Conservation (phyloP, 2,113 vertebrate species). For the Falco punctatus region DNA sequence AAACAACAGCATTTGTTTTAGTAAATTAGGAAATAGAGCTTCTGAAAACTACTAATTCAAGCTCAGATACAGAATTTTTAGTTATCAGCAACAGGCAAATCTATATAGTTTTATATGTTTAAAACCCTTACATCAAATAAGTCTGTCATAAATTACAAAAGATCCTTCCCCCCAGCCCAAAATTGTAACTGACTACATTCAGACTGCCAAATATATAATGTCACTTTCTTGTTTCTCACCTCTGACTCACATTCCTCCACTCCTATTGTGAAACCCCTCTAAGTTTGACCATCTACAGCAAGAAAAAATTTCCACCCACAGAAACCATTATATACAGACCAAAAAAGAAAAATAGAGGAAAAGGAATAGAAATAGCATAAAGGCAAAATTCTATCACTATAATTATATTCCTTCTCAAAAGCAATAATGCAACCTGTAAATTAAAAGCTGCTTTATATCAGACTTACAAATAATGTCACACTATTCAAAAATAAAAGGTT, state of each 20-base stretch:
- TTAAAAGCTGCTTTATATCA: conserved; percentile 6
- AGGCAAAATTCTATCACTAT: neutral
- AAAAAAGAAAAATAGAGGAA: neutral
- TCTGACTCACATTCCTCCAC: conserved; percentile 3
- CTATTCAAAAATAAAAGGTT: conserved; percentile 6
- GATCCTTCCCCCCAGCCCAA: neutral
- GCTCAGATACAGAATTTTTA: neutral
- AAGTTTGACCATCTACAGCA: neutral
- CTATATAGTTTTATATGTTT: neutral
- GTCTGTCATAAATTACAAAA: conserved; percentile 17
- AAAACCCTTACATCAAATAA: neutral
- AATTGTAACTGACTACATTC: conserved; percentile 4
- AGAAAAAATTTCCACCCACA: neutral
- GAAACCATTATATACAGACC: neutral
- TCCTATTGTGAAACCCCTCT: neutral
- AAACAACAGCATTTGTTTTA: conserved; percentile 47
- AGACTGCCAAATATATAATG: neutral
- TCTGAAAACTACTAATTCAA: conserved; percentile 33
- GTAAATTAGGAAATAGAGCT: conserved; percentile 33
- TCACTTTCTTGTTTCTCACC: neutral
- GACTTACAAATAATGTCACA: conserved; percentile 16
- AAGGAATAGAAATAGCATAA: neutral
- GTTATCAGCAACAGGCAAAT: neutral
- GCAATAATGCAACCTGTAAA: neutral
- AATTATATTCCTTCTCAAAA: neutral